Conservation (phyloP, 92 coral and sea anemone species). For the Epizoanthus stellaris region DNA sequence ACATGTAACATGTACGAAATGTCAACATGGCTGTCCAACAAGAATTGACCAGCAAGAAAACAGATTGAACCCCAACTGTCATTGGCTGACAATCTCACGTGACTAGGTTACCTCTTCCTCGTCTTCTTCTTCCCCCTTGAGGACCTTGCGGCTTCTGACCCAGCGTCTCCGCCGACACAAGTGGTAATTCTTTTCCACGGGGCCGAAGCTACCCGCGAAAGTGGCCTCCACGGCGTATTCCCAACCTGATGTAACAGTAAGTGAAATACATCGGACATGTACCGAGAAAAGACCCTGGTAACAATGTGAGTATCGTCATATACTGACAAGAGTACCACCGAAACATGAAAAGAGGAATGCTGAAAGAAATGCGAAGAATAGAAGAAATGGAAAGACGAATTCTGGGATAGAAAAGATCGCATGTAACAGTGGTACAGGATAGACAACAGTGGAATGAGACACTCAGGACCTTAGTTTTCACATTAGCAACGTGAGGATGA, state of each 20-base stretch:
- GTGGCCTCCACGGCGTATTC: constrained; percentile 59
- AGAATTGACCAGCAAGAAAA: too few relatives aligned
- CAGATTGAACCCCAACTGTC: not conserved
- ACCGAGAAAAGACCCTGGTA: not conserved
- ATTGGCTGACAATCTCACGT: not conserved
- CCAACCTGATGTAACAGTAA: constrained; percentile 18
- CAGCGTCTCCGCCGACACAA: constrained; percentile 61
- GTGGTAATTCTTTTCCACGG: constrained; percentile 65
- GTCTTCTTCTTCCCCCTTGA: constrained; percentile 45
- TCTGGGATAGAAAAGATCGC: too few relatives aligned
- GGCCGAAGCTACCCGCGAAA: constrained; percentile 49
- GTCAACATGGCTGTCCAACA: too few relatives aligned
- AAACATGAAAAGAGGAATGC: too few relatives aligned
- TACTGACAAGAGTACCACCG: not conserved
- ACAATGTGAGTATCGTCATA: too few relatives aligned
- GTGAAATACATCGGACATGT: not conserved
- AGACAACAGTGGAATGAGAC: too few relatives aligned
- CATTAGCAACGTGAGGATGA: too few relatives aligned
- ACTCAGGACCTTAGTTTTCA: too few relatives aligned
- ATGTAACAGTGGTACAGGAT: too few relatives aligned
- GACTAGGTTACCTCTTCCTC: constrained; percentile 32
- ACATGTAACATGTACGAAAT: too few relatives aligned
- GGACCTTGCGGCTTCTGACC: constrained; percentile 59
- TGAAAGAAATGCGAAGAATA: too few relatives aligned
- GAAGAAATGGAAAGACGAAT: too few relatives aligned